Conservation (phyloP, 2,113 vertebrate species). For the Etia nguti region DNA sequence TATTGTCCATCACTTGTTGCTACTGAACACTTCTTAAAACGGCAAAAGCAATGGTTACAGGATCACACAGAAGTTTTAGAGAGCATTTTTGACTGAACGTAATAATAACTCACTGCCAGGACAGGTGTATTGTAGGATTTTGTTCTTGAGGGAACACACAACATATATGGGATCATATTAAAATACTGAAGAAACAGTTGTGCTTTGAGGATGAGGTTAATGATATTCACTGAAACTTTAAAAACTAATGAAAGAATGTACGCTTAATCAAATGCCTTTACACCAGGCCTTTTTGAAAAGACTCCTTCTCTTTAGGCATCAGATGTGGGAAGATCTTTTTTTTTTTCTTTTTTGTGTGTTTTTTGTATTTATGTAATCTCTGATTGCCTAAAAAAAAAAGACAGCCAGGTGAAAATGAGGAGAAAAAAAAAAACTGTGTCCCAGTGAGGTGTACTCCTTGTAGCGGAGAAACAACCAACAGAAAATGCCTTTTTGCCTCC, state of each 20-base stretch:
- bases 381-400: slow-evolving; percentile 50
- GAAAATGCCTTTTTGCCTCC: slow-evolving; percentile 67
- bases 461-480: slow-evolving; percentile 62
- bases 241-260: slow-evolving; percentile 68
- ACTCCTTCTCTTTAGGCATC: slow-evolving; percentile 43
- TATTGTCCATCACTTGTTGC: slow-evolving; percentile 42
- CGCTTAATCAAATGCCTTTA: slow-evolving; percentile 67
- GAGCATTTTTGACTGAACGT: slow-evolving; percentile 21
- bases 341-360: slow-evolving; percentile 2
- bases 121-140: slow-evolving; percentile 22
- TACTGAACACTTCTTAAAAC: slow-evolving; percentile 54
- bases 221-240: slow-evolving; percentile 38
- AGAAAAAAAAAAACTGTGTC: slow-evolving; percentile 35
- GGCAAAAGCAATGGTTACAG: not conserved
- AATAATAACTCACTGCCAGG: slow-evolving; percentile 55
- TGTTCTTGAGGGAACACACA: not conserved
- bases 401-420: slow-evolving; percentile 41
- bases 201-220: not conserved
- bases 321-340: slow-evolving; percentile 31
- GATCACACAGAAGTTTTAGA: slow-evolving; percentile 1
- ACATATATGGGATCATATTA: slow-evolving; percentile 14
- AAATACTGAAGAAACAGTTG: not conserved
- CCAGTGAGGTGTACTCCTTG: slow-evolving; percentile 41
- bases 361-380: slow-evolving; percentile 47
- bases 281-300: slow-evolving; percentile 57